Conservation (phyloP, 2,888 invertebrate species). For the Tenthredo livida region DNA sequence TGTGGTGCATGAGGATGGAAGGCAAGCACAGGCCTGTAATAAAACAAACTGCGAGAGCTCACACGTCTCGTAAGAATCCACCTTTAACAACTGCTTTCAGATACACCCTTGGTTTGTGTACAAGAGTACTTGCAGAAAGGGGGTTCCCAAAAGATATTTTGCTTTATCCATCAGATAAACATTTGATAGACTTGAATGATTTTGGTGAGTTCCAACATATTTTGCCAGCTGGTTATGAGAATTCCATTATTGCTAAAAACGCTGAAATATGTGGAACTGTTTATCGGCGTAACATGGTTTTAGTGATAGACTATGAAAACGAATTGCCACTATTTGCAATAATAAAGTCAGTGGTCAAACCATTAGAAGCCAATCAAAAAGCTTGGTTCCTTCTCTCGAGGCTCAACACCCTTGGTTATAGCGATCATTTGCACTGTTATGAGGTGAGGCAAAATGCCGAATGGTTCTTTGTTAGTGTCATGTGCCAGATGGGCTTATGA, state of each 20-base stretch:
- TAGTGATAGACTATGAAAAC: background rate
- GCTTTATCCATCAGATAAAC: background rate
- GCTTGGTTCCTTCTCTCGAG: slow-evolving; percentile 1
- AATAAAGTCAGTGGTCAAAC: background rate
- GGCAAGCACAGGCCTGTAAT: slow-evolving; percentile 56
- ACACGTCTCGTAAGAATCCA: slow-evolving; percentile 50
- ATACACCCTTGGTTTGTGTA: slow-evolving; percentile 39
- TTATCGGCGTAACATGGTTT: background rate
- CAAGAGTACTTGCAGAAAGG: slow-evolving; percentile 17
- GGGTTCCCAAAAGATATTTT: slow-evolving; percentile 8
- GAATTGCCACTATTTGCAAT: slow-evolving; percentile 5
- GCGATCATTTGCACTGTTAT: background rate
- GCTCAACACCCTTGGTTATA: background rate
- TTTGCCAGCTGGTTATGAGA: slow-evolving; percentile 40
- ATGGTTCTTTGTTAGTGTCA: background rate
- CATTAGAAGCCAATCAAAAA: background rate
- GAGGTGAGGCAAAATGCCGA: background rate
- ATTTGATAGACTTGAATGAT: background rate
- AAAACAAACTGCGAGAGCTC: slow-evolving; percentile 53
- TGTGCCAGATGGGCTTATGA: too few relatives aligned
- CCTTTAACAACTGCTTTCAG: slow-evolving; percentile 45
- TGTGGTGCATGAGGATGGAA: slow-evolving; percentile 58
- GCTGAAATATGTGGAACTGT: slow-evolving; percentile 10
- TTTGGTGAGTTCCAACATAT: slow-evolving; percentile 34
- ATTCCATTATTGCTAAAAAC: slow-evolving; percentile 7